These are phyloP conservation scores for Psittacus erithacus DNA, from an alignment of 2,113 vertebrate genomes.

Conservation along the genomic window DNA sequence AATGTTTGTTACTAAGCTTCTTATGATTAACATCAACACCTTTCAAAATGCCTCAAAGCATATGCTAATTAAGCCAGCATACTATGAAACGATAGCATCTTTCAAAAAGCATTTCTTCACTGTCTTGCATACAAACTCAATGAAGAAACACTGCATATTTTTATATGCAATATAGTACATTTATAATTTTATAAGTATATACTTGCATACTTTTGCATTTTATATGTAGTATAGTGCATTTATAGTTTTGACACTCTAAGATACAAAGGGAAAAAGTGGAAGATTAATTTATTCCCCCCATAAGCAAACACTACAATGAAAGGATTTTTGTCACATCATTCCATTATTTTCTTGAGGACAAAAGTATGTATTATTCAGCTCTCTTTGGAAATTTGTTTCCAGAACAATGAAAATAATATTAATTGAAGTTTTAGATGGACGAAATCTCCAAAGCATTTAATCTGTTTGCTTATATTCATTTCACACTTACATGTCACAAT, in stretches of 20 bases:
- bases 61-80: not conserved
- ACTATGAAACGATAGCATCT: not conserved
- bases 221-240: not conserved
- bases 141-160: not conserved
- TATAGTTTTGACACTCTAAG: not conserved
- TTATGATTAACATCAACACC: constrained; percentile 8
- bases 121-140: not conserved
- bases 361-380: not conserved
- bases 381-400: constrained; percentile 26
- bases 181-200: not conserved
- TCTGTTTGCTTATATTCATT: constrained; percentile 32
- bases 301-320: not conserved
- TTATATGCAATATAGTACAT: not conserved
- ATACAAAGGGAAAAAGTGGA: not conserved
- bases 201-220: not conserved
- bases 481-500: not conserved
- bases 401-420: constrained; percentile 2
- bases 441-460: constrained; percentile 31
- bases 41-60: not conserved
- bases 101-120: not conserved
- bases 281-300: not conserved
- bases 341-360: not conserved
- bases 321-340: not conserved
- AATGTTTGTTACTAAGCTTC: not conserved
- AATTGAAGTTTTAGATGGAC: constrained; percentile 13